Conservation (phyloP, 2,797 vertebrate species). For the Garrulus glandarius region DNA sequence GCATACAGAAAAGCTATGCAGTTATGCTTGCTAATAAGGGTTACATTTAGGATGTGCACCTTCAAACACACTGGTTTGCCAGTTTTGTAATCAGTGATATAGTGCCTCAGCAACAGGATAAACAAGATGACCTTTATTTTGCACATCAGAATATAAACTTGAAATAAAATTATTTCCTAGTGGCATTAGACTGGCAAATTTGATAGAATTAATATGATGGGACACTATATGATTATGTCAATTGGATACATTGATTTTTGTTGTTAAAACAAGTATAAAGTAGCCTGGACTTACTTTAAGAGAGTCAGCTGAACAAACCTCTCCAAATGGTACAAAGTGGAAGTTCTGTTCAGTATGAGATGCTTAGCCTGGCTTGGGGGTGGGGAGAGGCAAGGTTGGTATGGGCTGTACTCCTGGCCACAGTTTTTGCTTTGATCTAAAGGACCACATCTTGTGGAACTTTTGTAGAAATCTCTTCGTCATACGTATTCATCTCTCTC, state of each 20-base stretch:
- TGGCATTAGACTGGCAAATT: not conserved
- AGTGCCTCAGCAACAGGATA: not conserved
- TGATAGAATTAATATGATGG: not conserved
- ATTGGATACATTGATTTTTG: not conserved
- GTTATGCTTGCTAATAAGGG: not conserved
- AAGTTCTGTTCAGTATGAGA: not conserved
- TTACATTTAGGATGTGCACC: not conserved
- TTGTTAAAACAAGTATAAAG: not conserved
- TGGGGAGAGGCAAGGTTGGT: not conserved
- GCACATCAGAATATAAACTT: not conserved
- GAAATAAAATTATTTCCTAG: not conserved
- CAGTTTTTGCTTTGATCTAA: not conserved
- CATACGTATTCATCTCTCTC: not conserved
- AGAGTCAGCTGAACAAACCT: not conserved
- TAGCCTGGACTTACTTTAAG: not conserved
- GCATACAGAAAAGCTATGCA: not conserved
- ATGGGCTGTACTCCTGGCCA: not conserved
- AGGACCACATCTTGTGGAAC: not conserved
- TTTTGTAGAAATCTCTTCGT: not conserved
- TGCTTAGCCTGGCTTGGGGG: not conserved
- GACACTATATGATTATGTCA: not conserved
- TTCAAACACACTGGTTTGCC: not conserved
- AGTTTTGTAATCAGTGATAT: not conserved
- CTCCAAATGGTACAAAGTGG: not conserved
- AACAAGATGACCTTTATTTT: not conserved